These are phyloP conservation scores for Pachydiplax longipennis DNA, from an alignment of 2,888 invertebrate species.

Conservation along the genomic window DNA sequence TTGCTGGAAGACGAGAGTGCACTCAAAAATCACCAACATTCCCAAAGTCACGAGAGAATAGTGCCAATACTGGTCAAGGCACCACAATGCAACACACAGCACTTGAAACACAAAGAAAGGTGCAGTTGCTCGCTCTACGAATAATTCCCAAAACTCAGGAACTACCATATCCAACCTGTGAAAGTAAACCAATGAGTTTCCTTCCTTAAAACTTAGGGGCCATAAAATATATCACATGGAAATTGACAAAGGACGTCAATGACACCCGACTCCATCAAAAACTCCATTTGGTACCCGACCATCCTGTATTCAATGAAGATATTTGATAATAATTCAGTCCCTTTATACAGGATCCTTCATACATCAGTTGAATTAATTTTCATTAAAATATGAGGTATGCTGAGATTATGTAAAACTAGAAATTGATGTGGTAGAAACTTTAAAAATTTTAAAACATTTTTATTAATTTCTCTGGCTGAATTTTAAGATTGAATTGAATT, in stretches of 20 bases:
- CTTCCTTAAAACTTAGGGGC: not conserved
- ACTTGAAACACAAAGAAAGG: slow-evolving; percentile 99
- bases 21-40: slow-evolving; percentile 96
- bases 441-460: no score
- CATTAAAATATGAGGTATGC: no score
- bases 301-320: no score
- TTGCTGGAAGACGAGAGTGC: slow-evolving; percentile 97
- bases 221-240: not conserved
- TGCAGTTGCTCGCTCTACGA: slow-evolving; percentile 96
- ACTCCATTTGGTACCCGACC: no score
- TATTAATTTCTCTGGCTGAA: no score
- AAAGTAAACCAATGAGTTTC: slow-evolving; percentile 49
- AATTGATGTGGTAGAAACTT: no score
- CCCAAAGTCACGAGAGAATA: slow-evolving; percentile 95
- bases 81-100: slow-evolving; percentile 98
- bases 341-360: no score
- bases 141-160: slow-evolving; percentile 95
- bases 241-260: not conserved
- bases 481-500: no score
- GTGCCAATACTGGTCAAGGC: slow-evolving; percentile 98
- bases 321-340: no score
- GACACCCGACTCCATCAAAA: no score
- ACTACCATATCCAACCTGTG: slow-evolving; percentile 79
- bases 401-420: no score
- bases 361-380: no score